Percentiles rank a stretch among this genome's conserved stretches.
phyloP scores from a whole-genome alignment of 2,797 vertebrate species.

The Eospalax fontanierii region DNA sequence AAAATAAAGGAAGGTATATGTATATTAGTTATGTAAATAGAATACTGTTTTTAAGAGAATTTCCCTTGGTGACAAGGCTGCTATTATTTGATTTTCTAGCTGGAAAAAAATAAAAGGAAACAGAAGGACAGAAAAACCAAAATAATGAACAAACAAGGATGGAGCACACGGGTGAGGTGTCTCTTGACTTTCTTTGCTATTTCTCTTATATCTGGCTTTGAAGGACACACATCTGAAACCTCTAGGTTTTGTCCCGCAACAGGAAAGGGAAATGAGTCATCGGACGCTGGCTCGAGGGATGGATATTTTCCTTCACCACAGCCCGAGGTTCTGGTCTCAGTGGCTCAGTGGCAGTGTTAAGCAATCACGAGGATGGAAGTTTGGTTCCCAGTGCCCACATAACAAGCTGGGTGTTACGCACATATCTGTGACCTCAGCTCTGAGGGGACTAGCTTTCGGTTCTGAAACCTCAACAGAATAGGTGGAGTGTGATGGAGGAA shows the following conservation, averaged over 20 bases:
- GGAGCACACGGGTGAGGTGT: background rate
- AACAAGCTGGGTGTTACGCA: background rate
- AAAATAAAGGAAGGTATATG: background rate
- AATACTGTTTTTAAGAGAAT: background rate
- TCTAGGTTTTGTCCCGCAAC: background rate
- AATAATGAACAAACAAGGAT: background rate
- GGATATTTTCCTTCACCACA: background rate
- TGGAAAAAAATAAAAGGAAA: background rate
- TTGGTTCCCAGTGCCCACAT: background rate
- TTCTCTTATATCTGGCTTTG: constrained; percentile 67
- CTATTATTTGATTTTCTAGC: background rate
- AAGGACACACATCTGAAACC: constrained; percentile 37
- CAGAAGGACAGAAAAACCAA: background rate
- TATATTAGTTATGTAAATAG: background rate
- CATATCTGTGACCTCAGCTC: background rate
- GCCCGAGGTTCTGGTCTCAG: background rate
- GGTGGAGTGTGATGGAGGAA: background rate
- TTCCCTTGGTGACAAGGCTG: constrained; percentile 4
- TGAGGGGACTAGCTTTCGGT: background rate
- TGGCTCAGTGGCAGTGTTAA: background rate
- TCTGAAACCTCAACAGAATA: background rate
- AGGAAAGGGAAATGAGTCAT: background rate
- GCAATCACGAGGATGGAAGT: background rate
- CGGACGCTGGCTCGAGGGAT: no score
- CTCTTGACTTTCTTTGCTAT: constrained; percentile 67